Conservation (phyloP, 2,113 vertebrate genomes). For the Stercorarius parasiticus region DNA sequence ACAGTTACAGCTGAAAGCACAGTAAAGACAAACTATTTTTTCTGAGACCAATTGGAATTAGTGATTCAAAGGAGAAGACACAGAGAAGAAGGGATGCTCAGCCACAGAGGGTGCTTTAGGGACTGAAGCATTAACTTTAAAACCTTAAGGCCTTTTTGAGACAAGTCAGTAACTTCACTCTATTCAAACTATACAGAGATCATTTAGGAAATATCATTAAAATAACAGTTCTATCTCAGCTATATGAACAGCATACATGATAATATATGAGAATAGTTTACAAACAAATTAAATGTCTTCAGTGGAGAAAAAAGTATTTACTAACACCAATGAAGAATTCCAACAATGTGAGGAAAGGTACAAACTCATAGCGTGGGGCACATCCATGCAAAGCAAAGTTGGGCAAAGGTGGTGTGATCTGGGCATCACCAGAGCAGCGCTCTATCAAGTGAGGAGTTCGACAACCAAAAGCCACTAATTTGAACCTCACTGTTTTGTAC, state of each 20-base stretch:
- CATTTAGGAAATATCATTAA: background rate
- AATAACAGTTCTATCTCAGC: background rate
- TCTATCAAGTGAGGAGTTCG: background rate
- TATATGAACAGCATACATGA: background rate
- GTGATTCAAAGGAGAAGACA: background rate
- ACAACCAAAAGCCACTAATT: background rate
- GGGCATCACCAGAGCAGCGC: background rate
- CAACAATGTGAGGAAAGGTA: background rate
- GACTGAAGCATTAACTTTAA: background rate
- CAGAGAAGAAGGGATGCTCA: background rate
- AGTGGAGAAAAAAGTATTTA: background rate
- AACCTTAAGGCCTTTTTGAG: background rate
- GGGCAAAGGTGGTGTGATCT: background rate
- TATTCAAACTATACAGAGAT: background rate
- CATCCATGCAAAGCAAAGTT: background rate
- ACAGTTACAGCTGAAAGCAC: background rate
- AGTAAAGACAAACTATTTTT: background rate
- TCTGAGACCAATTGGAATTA: background rate
- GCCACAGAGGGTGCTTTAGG: background rate
- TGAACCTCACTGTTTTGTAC: background rate
- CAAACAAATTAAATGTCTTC: background rate
- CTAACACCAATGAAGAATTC: background rate
- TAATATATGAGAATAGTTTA: accelerated
- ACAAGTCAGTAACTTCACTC: background rate
- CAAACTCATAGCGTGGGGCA: background rate